Conservation (phyloP, 53 echinoderm and acorn worm species). For the Hippasteria phrygiana region DNA sequence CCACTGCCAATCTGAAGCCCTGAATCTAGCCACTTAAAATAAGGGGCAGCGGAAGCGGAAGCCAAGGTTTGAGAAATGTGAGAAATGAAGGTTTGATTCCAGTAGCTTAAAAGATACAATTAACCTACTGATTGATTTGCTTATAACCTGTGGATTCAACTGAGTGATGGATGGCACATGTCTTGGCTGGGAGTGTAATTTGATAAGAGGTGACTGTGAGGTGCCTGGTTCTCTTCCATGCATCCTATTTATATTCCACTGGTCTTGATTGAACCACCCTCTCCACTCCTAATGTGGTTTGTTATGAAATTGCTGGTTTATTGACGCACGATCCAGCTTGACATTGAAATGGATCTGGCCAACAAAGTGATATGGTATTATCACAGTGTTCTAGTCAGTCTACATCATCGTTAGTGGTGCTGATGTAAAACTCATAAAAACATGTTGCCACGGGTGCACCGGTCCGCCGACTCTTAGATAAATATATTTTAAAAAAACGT, state of each 20-base stretch:
- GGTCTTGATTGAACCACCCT: constrained; percentile 1
- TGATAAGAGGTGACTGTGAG: constrained; percentile 25
- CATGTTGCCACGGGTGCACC: neutral
- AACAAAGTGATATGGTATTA: neutral
- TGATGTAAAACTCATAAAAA: constrained; percentile 31
- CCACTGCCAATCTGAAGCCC: neutral
- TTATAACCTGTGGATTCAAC: neutral
- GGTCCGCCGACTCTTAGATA: constrained; percentile 1
- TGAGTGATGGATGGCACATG: constrained; percentile 8
- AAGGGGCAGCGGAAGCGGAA: too few relatives aligned
- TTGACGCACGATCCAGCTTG: neutral
- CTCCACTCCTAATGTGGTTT: neutral
- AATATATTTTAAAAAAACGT: neutral
- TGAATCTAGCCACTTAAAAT: too few relatives aligned
- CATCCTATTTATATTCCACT: neutral
- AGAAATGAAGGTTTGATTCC: neutral
- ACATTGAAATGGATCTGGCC: constrained; percentile 12
- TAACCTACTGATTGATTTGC: constrained; percentile 32
- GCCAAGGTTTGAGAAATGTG: too few relatives aligned
- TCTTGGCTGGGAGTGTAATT: neutral
- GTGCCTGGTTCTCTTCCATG: neutral
- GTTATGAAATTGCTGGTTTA: neutral
- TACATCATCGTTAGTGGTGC: constrained; percentile 19
- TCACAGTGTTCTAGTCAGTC: neutral
- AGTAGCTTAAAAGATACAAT: neutral